Percentiles rank a stretch among this genome's conserved stretches.
phyloP scores from a whole-genome alignment of 2,113 vertebrate genomes.

The Ellobius talpinus region DNA sequence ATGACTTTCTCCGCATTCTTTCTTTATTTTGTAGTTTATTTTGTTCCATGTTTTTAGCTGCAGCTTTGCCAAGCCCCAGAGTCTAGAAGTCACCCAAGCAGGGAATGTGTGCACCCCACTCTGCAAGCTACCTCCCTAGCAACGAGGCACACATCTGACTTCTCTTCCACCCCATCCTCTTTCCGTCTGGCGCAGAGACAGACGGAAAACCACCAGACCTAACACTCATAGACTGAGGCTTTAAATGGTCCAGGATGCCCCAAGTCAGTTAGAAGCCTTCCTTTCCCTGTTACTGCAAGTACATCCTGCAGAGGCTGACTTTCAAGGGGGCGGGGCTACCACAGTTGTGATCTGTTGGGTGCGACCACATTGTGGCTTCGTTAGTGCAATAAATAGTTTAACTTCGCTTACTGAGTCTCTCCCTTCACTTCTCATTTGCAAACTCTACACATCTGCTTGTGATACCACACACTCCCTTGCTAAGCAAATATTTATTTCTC shows the following conservation, averaged over 20 bases:
- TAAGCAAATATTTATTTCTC: slow-evolving; percentile 66
- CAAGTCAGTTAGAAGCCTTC: neutral
- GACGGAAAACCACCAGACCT: neutral
- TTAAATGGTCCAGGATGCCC: neutral
- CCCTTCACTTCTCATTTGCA: slow-evolving; percentile 62
- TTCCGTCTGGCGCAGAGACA: neutral
- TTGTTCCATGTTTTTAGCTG: slow-evolving; percentile 74
- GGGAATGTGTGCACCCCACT: neutral
- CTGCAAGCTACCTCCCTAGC: slow-evolving; percentile 20
- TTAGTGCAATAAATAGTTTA: slow-evolving; percentile 75
- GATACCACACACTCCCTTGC: slow-evolving; percentile 59
- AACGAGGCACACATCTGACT: slow-evolving; percentile 30
- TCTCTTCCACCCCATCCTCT: neutral
- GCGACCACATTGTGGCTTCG: slow-evolving; percentile 41
- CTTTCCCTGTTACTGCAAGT: neutral
- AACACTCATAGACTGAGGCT: neutral
- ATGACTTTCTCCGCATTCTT: slow-evolving; percentile 69
- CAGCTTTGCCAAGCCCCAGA: slow-evolving; percentile 69
- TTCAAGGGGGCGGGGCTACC: neutral
- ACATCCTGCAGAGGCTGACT: neutral
- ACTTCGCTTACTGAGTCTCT: slow-evolving; percentile 56
- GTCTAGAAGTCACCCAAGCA: slow-evolving; percentile 54
- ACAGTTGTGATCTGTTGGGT: slow-evolving; percentile 58
- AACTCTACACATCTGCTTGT: slow-evolving; percentile 72
- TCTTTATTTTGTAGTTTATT: slow-evolving; percentile 79